phyloP scores from a whole-genome alignment of 1,140 invertebrate genomes.

The Dysdera silvatica region DNA sequence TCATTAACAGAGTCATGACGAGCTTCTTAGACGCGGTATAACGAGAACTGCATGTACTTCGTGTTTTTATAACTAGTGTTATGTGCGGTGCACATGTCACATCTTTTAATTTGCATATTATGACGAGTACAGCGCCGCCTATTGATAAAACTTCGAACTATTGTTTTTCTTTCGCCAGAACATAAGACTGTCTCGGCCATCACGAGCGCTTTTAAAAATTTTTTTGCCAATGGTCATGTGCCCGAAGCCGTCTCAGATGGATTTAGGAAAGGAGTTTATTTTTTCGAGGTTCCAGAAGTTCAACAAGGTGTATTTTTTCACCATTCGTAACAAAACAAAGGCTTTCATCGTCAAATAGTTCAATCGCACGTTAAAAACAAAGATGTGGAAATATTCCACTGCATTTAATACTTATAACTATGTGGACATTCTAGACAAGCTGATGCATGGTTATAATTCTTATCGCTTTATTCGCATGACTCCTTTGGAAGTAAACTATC shows the following conservation, averaged over 20 bases:
- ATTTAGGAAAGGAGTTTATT: neutral
- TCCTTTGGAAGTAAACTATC: neutral
- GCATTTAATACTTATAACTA: neutral
- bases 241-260: neutral
- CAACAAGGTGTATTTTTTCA: neutral
- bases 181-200: too few relatives aligned
- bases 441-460: neutral
- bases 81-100: too few relatives aligned
- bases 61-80: too few relatives aligned
- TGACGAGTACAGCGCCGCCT: too few relatives aligned
- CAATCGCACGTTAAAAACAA: neutral
- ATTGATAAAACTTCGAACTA: too few relatives aligned
- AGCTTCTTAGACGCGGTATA: too few relatives aligned
- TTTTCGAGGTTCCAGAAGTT: neutral
- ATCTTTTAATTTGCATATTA: too few relatives aligned
- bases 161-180: too few relatives aligned
- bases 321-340: neutral
- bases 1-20: too few relatives aligned
- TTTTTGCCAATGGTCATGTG: too few relatives aligned
- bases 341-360: neutral
- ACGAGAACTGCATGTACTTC: too few relatives aligned
- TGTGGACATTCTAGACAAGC: neutral
- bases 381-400: constrained; percentile 1
- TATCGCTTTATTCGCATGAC: neutral
- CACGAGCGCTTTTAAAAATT: too few relatives aligned